These are phyloP conservation scores for Radopholus similis DNA, from an alignment of 1,140 invertebrate species.

Conservation along the genomic window DNA sequence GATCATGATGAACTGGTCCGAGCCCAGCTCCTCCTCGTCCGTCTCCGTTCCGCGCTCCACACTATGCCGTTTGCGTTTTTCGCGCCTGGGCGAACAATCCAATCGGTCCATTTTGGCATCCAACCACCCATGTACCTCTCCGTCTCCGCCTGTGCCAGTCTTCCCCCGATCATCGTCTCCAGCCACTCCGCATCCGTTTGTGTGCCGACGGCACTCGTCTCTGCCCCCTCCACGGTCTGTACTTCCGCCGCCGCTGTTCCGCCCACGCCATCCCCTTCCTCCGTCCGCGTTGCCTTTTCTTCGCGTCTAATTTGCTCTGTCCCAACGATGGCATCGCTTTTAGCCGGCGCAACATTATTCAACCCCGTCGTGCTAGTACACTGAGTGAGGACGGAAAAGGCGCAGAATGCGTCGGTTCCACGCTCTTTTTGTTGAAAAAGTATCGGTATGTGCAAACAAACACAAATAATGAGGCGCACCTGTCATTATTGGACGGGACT, in stretches of 20 bases:
- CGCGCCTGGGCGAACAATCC: not conserved
- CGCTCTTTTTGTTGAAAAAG: not conserved
- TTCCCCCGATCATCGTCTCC: not conserved
- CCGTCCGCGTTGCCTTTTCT: not conserved
- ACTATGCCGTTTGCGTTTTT: conserved; percentile 39
- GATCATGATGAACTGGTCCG: conserved; percentile 43
- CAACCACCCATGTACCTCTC: not conserved
- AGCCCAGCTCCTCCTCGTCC: conserved; percentile 34
- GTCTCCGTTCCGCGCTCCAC: conserved; percentile 40
- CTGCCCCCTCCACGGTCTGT: not conserved
- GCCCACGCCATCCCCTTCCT: not conserved
- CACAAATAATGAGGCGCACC: not conserved
- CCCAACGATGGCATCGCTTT: not conserved
- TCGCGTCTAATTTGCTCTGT: not conserved
- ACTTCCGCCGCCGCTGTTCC: not conserved
- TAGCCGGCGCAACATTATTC: not conserved
- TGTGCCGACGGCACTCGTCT: not conserved
- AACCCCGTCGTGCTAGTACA: not conserved
- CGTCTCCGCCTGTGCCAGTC: conserved; percentile 12
- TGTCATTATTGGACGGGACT: not conserved
- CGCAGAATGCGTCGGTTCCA: not conserved
- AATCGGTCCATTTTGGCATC: not conserved
- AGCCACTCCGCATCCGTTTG: conserved; percentile 25
- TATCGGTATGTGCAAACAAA: not conserved
- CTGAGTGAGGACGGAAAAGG: not conserved